These are phyloP conservation scores for Prochilodus magdalenae DNA, from an alignment of 2,113 vertebrate species.

Conservation along the genomic window DNA sequence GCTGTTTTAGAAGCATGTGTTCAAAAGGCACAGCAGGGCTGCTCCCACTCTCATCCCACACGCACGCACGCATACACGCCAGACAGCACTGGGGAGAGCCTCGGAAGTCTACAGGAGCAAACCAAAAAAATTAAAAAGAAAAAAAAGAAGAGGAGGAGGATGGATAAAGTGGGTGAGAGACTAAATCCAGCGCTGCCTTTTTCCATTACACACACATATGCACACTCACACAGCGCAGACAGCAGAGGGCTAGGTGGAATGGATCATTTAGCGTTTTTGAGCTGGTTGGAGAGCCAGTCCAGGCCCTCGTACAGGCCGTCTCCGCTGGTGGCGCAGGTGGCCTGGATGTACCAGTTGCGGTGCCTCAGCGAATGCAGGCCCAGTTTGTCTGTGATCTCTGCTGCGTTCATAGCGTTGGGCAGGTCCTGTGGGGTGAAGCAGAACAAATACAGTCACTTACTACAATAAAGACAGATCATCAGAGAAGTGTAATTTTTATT, in stretches of 20 bases:
- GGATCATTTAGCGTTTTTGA: constrained; percentile 82
- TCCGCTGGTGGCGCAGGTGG: constrained; percentile 83
- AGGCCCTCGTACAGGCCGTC: constrained; percentile 86
- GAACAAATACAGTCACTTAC: not conserved
- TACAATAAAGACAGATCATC: not conserved
- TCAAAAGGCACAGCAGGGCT: constrained; percentile 72
- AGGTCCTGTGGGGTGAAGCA: constrained; percentile 76
- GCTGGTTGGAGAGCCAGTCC: constrained; percentile 83
- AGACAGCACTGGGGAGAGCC: constrained; percentile 61
- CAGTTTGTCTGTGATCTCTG: constrained; percentile 84
- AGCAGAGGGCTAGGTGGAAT: constrained; percentile 54
- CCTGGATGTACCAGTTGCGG: constrained; percentile 84
- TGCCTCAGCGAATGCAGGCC: constrained; percentile 73
- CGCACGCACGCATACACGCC: constrained; percentile 50
- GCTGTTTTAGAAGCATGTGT: constrained; percentile 55
- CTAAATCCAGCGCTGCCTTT: constrained; percentile 51
- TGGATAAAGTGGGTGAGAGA: constrained; percentile 52
- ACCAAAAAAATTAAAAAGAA: too few relatives aligned
- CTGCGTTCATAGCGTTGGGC: constrained; percentile 83
- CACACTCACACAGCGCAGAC: constrained; percentile 51
- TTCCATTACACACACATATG: constrained; percentile 55
- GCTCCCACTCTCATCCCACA: constrained; percentile 68
- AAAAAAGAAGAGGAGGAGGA: constrained; percentile 40
- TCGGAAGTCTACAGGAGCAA: constrained; percentile 46
- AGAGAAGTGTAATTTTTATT: too few relatives aligned